Conservation (phyloP, 2,113 vertebrate species). For the Rhipidura dahli region DNA sequence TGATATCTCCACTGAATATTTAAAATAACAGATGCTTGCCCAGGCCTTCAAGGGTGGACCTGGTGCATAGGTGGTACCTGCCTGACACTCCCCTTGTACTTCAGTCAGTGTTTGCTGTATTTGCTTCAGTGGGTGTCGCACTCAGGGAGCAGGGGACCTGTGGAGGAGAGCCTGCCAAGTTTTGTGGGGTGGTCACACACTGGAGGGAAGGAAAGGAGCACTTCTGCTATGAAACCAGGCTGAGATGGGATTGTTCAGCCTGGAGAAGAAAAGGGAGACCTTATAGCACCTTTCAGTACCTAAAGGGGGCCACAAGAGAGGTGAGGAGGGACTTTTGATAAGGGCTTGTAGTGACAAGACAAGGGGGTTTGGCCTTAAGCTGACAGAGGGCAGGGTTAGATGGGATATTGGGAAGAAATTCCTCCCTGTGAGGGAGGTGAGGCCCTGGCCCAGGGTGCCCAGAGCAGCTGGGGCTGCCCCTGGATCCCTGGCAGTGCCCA, state of each 20-base stretch:
- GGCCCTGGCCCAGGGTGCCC: not conserved
- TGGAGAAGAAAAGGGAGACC: not conserved
- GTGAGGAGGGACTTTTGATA: not conserved
- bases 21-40: not conserved
- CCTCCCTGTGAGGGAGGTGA: fast-evolving
- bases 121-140: not conserved
- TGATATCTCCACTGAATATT: not conserved
- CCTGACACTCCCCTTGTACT: not conserved
- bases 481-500: not conserved
- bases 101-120: fast-evolving
- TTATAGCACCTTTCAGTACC: not conserved
- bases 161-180: not conserved
- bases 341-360: too few relatives aligned
- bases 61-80: not conserved
- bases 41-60: not conserved
- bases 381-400: not conserved
- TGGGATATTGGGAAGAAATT: not conserved
- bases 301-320: not conserved
- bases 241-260: not conserved
- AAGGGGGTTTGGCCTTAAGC: not conserved
- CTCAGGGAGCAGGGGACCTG: not conserved
- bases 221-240: not conserved
- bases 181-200: not conserved
- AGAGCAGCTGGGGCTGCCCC: not conserved
- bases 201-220: not conserved